These are phyloP conservation scores for Sebastiscus albofasciatus DNA, from an alignment of 2,797 vertebrate species.

Conservation along the genomic window DNA sequence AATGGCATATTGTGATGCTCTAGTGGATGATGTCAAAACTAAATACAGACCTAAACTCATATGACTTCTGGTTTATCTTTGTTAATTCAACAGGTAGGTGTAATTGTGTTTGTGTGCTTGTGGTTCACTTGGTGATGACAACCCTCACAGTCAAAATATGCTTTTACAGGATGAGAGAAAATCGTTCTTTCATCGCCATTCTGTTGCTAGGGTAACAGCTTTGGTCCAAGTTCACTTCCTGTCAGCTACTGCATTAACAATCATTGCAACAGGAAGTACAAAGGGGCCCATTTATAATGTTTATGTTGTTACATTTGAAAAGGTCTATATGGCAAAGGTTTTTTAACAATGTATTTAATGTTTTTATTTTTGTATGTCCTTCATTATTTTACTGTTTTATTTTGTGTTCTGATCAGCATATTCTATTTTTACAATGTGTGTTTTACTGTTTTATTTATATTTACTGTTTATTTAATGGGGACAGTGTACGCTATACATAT, in stretches of 20 bases:
- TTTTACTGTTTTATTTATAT: neutral
- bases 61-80: neutral
- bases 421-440: neutral
- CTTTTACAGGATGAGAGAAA: neutral
- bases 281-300: too few relatives aligned
- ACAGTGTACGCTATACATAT: neutral
- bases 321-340: neutral
- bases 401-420: neutral
- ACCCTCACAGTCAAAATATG: neutral
- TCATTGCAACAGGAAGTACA: too few relatives aligned
- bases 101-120: neutral
- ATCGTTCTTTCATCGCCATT: neutral
- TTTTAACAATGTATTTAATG: neutral
- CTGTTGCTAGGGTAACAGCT: too few relatives aligned
- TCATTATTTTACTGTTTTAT: neutral
- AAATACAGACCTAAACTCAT: neutral
- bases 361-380: neutral
- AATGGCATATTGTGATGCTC: constrained; percentile 14
- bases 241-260: too few relatives aligned
- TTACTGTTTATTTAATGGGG: neutral
- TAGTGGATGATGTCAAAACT: neutral
- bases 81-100: neutral
- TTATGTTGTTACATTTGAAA: too few relatives aligned
- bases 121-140: neutral
- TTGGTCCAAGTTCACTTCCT: too few relatives aligned